Percentiles rank a stretch among this genome's conserved stretches.
Evolutionary conservation across 2,797 vertebrate species (phyloP).

Genomic region (Cuculus canorus): DNA sequence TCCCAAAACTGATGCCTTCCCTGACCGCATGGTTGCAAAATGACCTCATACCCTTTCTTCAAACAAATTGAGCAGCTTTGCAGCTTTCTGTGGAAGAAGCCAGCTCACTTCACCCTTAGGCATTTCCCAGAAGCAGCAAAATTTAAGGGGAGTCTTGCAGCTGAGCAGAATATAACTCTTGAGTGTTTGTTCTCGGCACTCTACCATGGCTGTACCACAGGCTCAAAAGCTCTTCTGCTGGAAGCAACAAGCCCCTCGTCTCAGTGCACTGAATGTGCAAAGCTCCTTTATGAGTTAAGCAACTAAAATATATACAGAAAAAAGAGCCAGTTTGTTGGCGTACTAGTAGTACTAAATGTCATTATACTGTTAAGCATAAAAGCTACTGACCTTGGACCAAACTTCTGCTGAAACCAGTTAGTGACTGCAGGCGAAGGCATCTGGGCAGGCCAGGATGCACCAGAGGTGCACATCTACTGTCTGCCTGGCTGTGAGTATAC

Average conservation of each 20-base stretch:
- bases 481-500: neutral
- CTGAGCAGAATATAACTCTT: neutral
- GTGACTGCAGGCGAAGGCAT: neutral
- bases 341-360: neutral
- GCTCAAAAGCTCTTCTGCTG: neutral
- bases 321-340: neutral
- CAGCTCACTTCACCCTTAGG: neutral
- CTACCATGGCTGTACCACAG: neutral
- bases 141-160: neutral
- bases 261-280: neutral
- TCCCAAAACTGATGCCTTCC: neutral
- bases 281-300: neutral
- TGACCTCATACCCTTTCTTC: neutral
- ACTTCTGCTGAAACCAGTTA: neutral
- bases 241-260: conserved; percentile 8
- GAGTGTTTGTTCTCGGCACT: neutral
- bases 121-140: conserved; percentile 7
- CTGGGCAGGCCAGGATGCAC: neutral
- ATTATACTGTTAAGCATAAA: neutral
- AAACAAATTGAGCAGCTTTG: neutral
- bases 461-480: neutral
- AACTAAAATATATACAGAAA: neutral
- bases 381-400: neutral
- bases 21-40: neutral
- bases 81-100: neutral